Evolutionary conservation across 2,888 invertebrate species (phyloP).

Genomic region (Leptinotarsa juncta): DNA sequence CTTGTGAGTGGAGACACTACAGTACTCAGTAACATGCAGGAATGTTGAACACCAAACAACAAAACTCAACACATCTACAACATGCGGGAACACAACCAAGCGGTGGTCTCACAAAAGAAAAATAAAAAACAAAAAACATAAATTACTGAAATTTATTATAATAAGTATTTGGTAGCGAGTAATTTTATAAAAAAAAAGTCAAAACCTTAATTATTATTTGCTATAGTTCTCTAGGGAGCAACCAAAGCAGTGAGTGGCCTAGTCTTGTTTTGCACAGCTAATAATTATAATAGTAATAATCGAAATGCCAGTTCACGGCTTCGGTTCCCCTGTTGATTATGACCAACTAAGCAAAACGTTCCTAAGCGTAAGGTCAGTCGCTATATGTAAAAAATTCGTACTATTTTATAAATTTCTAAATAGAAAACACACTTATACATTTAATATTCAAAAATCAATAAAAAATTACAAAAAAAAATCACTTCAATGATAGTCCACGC

Average conservation of each 20-base stretch:
- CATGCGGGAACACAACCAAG: slow-evolving; percentile 61
- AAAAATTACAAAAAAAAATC: slow-evolving; percentile 63
- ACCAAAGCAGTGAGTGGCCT: slow-evolving; percentile 56
- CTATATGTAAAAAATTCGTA: slow-evolving; percentile 59
- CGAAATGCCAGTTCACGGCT: slow-evolving; percentile 52
- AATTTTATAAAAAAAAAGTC: slow-evolving; percentile 63
- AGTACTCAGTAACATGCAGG: slow-evolving; percentile 64
- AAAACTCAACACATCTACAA: slow-evolving; percentile 44
- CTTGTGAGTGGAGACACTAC: slow-evolving; percentile 63
- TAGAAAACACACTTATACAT: slow-evolving; percentile 67
- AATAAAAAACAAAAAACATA: slow-evolving; percentile 61
- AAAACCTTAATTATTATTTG: slow-evolving; percentile 62
- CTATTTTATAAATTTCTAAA: slow-evolving; percentile 66
- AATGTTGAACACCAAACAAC: slow-evolving; percentile 56
- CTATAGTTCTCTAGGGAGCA: slow-evolving; percentile 58
- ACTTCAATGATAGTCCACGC: slow-evolving; percentile 57
- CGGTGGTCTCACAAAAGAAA: slow-evolving; percentile 46
- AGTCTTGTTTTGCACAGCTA: slow-evolving; percentile 57
- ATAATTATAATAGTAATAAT: slow-evolving; percentile 47
- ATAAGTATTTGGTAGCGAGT: slow-evolving; percentile 67
- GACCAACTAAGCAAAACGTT: slow-evolving; percentile 58
- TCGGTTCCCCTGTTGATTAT: slow-evolving; percentile 53
- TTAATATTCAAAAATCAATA: slow-evolving; percentile 65
- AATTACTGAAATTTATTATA: slow-evolving; percentile 67
- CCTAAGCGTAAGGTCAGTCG: slow-evolving; percentile 61